These are phyloP conservation scores for Piscicola geometra DNA, from an alignment of 2,888 invertebrate genomes.

Conservation along the genomic window DNA sequence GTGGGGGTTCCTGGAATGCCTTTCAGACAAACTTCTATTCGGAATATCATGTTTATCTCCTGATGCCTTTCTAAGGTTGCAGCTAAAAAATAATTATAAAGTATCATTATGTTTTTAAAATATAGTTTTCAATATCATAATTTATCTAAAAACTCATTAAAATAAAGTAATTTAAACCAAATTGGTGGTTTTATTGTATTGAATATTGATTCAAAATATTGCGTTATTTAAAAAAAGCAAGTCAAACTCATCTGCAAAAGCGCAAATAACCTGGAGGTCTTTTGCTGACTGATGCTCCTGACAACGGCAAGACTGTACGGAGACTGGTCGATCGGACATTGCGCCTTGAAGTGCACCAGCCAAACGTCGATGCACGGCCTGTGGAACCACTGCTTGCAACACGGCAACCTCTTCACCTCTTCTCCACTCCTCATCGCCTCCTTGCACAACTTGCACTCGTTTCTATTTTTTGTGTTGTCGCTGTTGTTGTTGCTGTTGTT, in stretches of 20 bases:
- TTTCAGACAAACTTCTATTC: neutral
- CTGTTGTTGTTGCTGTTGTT: no score
- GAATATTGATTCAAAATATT: no score
- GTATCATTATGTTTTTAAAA: neutral
- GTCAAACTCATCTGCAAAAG: no score
- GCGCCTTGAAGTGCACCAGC: slow-evolving; percentile 54
- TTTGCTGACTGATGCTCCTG: neutral
- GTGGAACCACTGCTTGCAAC: slow-evolving; percentile 55
- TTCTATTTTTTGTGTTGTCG: neutral
- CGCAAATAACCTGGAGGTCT: no score
- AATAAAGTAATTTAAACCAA: neutral
- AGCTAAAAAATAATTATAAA: neutral
- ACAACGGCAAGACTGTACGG: slow-evolving; percentile 35
- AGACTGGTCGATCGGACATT: slow-evolving; percentile 54
- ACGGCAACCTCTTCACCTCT: slow-evolving; percentile 50
- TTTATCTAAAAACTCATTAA: neutral
- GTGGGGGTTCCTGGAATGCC: neutral
- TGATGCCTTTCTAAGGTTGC: neutral
- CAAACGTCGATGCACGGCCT: slow-evolving; percentile 55
- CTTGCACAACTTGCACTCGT: slow-evolving; percentile 10
- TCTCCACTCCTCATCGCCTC: slow-evolving; percentile 41
- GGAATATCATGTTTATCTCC: neutral
- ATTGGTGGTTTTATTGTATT: no score
- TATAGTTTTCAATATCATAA: neutral
- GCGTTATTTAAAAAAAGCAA: no score